Percentiles rank a stretch among this genome's conserved stretches.
phyloP scores from a whole-genome alignment of 1,140 invertebrate species.

The Ceratitis capitata region DNA sequence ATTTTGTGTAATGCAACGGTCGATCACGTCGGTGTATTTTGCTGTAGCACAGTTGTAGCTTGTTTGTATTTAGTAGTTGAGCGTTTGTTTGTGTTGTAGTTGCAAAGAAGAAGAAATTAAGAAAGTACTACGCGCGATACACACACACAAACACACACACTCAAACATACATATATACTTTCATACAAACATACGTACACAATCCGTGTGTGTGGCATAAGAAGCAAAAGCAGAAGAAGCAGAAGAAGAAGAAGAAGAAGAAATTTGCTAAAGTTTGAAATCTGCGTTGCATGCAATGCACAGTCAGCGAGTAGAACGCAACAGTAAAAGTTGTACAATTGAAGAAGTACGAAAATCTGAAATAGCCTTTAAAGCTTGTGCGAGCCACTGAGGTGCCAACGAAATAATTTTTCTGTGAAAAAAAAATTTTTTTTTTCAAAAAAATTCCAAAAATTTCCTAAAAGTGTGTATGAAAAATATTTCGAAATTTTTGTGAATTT shows the following conservation, averaged over 20 bases:
- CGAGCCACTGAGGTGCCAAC: not conserved
- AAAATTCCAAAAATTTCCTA: not conserved
- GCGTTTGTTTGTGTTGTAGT: not conserved
- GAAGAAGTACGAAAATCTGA: not conserved
- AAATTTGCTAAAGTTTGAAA: conserved; percentile 21
- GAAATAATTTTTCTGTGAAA: not conserved
- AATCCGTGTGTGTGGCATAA: no score
- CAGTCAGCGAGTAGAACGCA: conserved; percentile 33
- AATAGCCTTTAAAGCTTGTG: not conserved
- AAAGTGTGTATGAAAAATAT: not conserved
- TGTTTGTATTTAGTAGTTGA: not conserved
- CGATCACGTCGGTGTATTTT: conserved; percentile 37
- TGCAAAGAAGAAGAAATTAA: not conserved
- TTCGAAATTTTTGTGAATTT: not conserved
- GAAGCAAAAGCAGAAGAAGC: not conserved
- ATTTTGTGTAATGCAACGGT: conserved; percentile 46
- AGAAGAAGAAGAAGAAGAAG: not conserved
- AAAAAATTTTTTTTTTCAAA: not conserved
- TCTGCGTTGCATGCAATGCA: conserved; percentile 16
- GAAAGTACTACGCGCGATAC: not conserved
- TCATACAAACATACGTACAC: no score
- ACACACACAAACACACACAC: not conserved
- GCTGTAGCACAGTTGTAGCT: conserved; percentile 27
- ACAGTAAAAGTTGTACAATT: conserved; percentile 15
- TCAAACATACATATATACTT: no score